Evolutionary conservation across 35 echinoderm and acorn worm genomes (phyloP), one percentile per base, ranked within the genome.

Genomic region (Nesometra sesokonis): DNA sequence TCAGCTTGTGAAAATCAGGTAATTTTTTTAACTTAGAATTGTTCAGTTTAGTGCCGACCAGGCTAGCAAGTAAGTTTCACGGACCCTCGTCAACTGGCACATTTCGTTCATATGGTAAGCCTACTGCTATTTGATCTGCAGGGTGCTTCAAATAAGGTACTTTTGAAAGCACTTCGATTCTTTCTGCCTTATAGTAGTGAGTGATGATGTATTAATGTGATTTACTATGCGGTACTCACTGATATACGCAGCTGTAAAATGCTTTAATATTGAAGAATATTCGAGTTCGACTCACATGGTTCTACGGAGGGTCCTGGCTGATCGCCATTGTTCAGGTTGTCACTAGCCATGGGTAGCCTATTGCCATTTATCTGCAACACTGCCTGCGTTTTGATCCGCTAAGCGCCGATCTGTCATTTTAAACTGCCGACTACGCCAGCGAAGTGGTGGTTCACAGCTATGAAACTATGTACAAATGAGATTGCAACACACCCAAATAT

Each of bases 111-210:
- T n/a, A n/a, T n/a, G n/a, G n/a, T n/a, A n/a, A n/a, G n/a, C n/a
- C n/a, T n/a, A n/a, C n/a, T 43, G 39, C 32, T 19, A 13, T 57
- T 32, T 0, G 33, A 23, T 86, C 85, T 0, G 38, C 85, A 17
- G 46, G 46, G 17, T 86, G 46, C 7, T 86, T 57, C 35, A 67
- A 76, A 31, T 76, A 33, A n/a, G 85, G 85, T 0, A 86, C 3
- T 21, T 86, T 32, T 33, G 31, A 13, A 33, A 86, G 77, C 1
- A 32, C 85, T 47, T 86, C 77, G 35, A 86, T 77, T 30, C 76
- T 86, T 13, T 86, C 85, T 31, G 31, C 85, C 32, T 86, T n/a
- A n/a, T 86, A 0, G 85, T 77, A 27, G 43, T n/a, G 32, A 86
- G 77, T 3, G 57, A 33, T 0, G 85, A 77, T 35, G 34, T 33